These are phyloP conservation scores for Ictalurus punctatus DNA, from an alignment of 2,113 vertebrate genomes.

Conservation along the genomic window DNA sequence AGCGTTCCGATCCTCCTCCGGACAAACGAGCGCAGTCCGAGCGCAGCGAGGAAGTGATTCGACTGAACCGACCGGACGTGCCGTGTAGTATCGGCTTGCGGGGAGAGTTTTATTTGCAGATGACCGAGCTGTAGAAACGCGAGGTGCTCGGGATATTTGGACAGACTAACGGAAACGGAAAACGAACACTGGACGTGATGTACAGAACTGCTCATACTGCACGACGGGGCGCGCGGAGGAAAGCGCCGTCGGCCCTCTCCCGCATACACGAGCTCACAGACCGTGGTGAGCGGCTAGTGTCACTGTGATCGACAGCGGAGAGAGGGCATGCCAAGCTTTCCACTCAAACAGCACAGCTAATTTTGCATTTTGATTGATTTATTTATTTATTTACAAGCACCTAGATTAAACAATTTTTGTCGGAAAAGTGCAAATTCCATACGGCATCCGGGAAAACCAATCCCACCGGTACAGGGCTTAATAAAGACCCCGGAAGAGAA, in stretches of 20 bases:
- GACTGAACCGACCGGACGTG: neutral
- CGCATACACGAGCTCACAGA: neutral
- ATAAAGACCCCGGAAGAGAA: neutral
- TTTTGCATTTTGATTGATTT: too few relatives aligned
- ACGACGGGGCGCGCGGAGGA: neutral
- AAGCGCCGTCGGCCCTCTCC: neutral
- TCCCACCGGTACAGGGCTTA: neutral
- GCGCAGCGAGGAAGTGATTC: too few relatives aligned
- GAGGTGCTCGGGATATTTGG: neutral
- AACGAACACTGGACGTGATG: neutral
- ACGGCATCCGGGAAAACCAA: neutral
- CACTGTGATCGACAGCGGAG: too few relatives aligned
- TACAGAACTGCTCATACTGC: too few relatives aligned
- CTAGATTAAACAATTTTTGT: neutral
- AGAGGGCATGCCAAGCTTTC: too few relatives aligned
- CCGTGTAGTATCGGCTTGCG: neutral
- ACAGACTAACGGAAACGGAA: neutral
- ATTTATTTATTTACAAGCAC: neutral
- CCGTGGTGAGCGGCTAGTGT: too few relatives aligned
- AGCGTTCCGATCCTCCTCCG: neutral
- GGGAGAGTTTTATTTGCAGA: neutral
- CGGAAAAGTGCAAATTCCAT: neutral
- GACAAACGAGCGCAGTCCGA: neutral
- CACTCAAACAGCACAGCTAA: neutral
- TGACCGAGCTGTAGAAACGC: neutral